These are phyloP conservation scores for Callionymus lyra DNA, from an alignment of 2,113 vertebrate genomes.

Conservation along the genomic window DNA sequence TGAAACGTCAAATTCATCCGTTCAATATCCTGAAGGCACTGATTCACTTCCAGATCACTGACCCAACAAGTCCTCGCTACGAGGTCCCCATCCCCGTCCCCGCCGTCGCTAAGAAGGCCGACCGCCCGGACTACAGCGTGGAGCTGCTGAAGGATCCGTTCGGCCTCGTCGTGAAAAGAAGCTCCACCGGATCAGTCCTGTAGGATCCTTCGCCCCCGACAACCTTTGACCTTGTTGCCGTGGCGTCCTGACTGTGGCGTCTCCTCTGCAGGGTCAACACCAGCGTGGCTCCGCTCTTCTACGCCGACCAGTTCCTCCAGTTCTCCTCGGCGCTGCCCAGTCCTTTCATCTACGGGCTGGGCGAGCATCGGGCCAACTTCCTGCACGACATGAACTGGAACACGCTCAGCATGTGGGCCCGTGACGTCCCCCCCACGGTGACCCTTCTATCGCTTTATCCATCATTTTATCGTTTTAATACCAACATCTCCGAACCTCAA, in stretches of 20 bases:
- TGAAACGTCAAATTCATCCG: too few species aligned
- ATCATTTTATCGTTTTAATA: neutral
- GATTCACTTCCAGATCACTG: conserved; percentile 57
- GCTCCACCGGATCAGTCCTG: conserved; percentile 56
- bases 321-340: conserved; percentile 69
- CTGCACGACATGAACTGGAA: conserved; percentile 77
- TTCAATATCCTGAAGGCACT: neutral
- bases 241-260: neutral
- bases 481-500: neutral
- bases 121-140: conserved; percentile 61
- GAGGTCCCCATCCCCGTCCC: conserved; percentile 73
- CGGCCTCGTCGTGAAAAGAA: conserved; percentile 65
- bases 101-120: conserved; percentile 46
- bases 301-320: conserved; percentile 81
- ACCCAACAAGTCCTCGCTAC: conserved; percentile 63
- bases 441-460: neutral
- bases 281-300: conserved; percentile 77
- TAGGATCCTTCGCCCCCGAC: conserved; percentile 54
- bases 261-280: conserved; percentile 69
- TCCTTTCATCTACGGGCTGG: conserved; percentile 74
- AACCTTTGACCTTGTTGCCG: neutral
- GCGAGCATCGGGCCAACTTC: conserved; percentile 74
- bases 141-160: conserved; percentile 70
- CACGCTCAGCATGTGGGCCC: conserved; percentile 82
- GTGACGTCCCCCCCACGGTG: conserved; percentile 78